Base-by-base conservation (phyloP, 2,113 vertebrate genomes). In the Ia io region DNA sequence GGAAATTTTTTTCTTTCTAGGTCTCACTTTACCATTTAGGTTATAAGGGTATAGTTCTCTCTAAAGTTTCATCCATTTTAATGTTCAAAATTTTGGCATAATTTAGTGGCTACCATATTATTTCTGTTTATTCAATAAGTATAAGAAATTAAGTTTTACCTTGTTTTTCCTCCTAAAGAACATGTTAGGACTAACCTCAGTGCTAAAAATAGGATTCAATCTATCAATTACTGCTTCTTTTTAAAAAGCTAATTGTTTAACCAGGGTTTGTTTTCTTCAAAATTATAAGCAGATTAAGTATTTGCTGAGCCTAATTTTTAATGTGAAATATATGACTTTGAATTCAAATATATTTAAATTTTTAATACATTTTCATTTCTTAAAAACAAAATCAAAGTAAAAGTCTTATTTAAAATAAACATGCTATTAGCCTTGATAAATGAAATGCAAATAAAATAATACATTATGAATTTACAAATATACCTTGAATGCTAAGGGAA, bases 371-470 rank as follows among this genome's bases (percentile, higher is more conserved):
- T 93, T 94, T 96, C 28, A 80, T 90, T 91, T 90, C 67, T 90
- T 69, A 87, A 96, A 96, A 89, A 93, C 28, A 49, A 35, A 14
- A 77, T 90, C 71, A 71, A 56, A 12, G 53, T 83, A 84, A 89
- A 71, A 35, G 35, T 95, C 65, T 84, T 89, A 4, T 87, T 87
- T 94, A 47, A 90, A 88, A 63, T 42, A 90, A 84, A 63, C 76
- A 88, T 83, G 44, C 2, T 76, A 56, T 90, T 92, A 88, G 20
- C 63, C 20, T 84, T 93, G 56, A 59, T 85, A 95, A 96, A 42
- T 93, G 59, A 85, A 92, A 95, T 70, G 9, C 30, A 92, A 94
- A 79, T 30, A 95, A 90, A 93, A 90, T 88, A 85, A 88, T 53
- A 3, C 63, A 76, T 28, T 40, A 59, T 76, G 18, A 88, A 86